Conservation (phyloP, 2,888 invertebrate genomes). For the Pilophorus perplexus region DNA sequence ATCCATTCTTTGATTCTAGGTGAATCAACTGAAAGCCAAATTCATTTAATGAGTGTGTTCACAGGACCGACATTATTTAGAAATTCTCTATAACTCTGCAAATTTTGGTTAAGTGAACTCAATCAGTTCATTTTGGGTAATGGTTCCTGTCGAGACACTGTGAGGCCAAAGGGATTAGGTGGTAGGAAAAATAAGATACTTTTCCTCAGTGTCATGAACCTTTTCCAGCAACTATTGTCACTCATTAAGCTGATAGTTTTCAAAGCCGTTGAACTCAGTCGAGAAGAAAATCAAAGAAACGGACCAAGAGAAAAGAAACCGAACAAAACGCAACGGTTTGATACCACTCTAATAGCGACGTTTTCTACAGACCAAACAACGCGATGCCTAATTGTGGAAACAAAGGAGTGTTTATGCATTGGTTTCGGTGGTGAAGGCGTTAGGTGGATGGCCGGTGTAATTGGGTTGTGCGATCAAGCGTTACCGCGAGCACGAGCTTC, state of each 20-base stretch:
- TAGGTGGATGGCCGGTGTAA: conserved; percentile 23
- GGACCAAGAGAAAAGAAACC: conserved; percentile 1
- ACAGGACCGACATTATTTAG: no score
- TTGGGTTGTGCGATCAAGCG: conserved; percentile 34
- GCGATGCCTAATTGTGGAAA: conserved; percentile 38
- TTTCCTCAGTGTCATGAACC: no score
- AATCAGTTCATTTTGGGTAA: no score
- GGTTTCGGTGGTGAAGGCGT: conserved; percentile 28
- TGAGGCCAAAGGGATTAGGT: no score
- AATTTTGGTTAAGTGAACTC: no score
- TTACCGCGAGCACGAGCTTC: conserved; percentile 28
- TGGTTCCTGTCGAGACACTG: no score
- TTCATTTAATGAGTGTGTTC: no score
- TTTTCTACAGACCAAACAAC: conserved; percentile 33
- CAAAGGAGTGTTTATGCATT: conserved; percentile 39
- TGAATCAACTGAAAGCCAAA: no score
- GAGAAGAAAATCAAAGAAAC: conserved; percentile 38
- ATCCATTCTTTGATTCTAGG: no score
- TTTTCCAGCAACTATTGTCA: no score
- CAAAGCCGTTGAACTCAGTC: conserved; percentile 22
- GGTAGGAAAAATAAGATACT: no score
- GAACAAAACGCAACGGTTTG: conserved; percentile 32
- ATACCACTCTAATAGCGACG: conserved; percentile 27
- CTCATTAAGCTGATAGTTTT: conserved; percentile 28
- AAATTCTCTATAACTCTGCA: no score